phyloP scores from a whole-genome alignment of 1,140 invertebrate species.

The Brachionus rotundiformis region DNA sequence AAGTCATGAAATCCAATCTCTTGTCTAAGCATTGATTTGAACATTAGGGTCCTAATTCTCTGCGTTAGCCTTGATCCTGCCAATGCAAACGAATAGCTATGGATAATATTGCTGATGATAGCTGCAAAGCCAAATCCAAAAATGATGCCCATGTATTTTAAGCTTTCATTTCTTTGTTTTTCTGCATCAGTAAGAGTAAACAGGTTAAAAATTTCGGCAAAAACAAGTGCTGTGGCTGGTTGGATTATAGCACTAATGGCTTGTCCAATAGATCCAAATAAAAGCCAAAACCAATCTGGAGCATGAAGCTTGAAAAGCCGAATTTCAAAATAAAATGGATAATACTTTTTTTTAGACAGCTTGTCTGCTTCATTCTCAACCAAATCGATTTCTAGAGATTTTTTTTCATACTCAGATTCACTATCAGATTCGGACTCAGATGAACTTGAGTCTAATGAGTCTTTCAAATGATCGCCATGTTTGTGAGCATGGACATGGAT shows the following conservation, averaged over 20 bases:
- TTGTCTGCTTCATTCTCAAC: background rate
- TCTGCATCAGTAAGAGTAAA: background rate
- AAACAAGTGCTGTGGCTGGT: constrained; percentile 28
- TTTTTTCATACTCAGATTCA: background rate
- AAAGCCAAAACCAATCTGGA: constrained; percentile 15
- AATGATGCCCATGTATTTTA: constrained; percentile 43
- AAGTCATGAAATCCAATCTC: constrained; percentile 68
- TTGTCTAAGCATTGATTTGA: constrained; percentile 69
- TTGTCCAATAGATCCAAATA: constrained; percentile 15
- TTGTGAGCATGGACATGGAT: background rate
- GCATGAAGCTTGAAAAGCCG: constrained; percentile 7
- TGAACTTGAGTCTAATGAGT: background rate
- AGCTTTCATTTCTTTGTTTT: constrained; percentile 12
- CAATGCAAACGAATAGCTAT: constrained; percentile 44
- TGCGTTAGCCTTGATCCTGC: constrained; percentile 69
- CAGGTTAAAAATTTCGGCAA: constrained; percentile 27
- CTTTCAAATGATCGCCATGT: background rate
- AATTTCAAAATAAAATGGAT: constrained; percentile 28
- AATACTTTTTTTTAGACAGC: background rate
- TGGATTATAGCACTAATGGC: constrained; percentile 28
- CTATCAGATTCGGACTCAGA: background rate
- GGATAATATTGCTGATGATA: background rate
- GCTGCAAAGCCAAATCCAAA: background rate
- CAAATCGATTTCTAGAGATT: background rate
- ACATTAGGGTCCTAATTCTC: constrained; percentile 75